Evolutionary conservation across 2,888 invertebrate genomes (phyloP).

Genomic region (Plusia festucae): DNA sequence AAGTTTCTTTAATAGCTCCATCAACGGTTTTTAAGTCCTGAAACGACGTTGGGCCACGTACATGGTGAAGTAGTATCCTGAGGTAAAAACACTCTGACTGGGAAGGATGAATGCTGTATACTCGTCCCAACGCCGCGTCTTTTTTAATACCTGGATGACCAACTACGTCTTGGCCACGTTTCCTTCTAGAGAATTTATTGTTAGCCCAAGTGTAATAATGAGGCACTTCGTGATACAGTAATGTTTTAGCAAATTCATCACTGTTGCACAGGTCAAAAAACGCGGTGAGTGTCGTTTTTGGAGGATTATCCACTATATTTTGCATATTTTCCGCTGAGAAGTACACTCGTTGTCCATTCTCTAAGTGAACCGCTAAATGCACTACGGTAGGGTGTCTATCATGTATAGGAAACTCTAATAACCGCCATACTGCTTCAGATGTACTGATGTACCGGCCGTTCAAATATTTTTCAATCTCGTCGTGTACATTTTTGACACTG

Average conservation of each 20-base stretch:
- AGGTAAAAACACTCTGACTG: constrained; percentile 31
- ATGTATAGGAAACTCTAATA: constrained; percentile 23
- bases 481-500: no score
- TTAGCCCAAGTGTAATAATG: constrained; percentile 48
- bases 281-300: constrained; percentile 10
- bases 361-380: constrained; percentile 13
- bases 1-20: background rate
- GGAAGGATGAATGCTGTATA: constrained; percentile 19
- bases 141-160: constrained; percentile 22
- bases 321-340: constrained; percentile 8
- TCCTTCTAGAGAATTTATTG: constrained; percentile 24
- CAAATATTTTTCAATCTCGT: no score
- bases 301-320: constrained; percentile 9
- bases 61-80: constrained; percentile 12
- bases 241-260: constrained; percentile 52
- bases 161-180: constrained; percentile 13
- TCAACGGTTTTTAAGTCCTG: constrained; percentile 13
- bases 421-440: constrained; percentile 1
- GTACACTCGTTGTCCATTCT: background rate
- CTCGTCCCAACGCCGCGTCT: constrained; percentile 23
- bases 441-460: no score
- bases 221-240: constrained; percentile 49
- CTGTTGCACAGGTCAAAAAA: constrained; percentile 38
- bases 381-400: constrained; percentile 15
- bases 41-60: background rate